These are phyloP conservation scores for Caenorhabditis zanzibari DNA, from an alignment of 2,888 invertebrate species.

Conservation along the genomic window DNA sequence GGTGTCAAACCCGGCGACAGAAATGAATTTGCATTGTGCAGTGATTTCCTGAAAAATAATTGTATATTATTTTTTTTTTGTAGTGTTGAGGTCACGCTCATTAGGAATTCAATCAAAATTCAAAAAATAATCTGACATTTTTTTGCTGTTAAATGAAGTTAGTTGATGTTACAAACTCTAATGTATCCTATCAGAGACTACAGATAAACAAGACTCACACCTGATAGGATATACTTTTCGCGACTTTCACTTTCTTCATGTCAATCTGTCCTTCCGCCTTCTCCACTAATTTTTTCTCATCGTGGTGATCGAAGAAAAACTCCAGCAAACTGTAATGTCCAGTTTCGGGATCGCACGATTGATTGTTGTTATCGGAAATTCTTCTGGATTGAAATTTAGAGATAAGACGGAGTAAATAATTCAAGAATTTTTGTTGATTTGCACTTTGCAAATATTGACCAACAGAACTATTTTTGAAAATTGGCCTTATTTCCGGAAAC, in stretches of 20 bases:
- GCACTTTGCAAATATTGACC: slow-evolving; percentile 12
- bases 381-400: slow-evolving; percentile 17
- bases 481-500: slow-evolving; percentile 42
- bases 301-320: slow-evolving; percentile 55
- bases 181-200: slow-evolving; percentile 7
- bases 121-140: no score
- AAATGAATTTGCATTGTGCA: slow-evolving; percentile 75
- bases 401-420: slow-evolving; percentile 49
- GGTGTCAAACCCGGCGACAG: slow-evolving; percentile 80
- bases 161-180: slow-evolving; percentile 21
- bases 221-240: slow-evolving; percentile 56
- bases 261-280: slow-evolving; percentile 57
- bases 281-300: slow-evolving; percentile 35
- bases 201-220: slow-evolving; percentile 58
- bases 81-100: no score
- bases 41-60: slow-evolving; percentile 72
- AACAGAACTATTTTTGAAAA: slow-evolving; percentile 20
- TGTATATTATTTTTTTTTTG: background rate
- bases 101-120: no score
- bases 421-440: slow-evolving; percentile 44
- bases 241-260: slow-evolving; percentile 66
- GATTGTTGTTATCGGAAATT: slow-evolving; percentile 12
- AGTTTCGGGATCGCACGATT: background rate
- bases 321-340: slow-evolving; percentile 50
- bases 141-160: background rate